Evolutionary conservation across 2,888 invertebrate species (phyloP).

Genomic region (Pemphredon lugubris): DNA sequence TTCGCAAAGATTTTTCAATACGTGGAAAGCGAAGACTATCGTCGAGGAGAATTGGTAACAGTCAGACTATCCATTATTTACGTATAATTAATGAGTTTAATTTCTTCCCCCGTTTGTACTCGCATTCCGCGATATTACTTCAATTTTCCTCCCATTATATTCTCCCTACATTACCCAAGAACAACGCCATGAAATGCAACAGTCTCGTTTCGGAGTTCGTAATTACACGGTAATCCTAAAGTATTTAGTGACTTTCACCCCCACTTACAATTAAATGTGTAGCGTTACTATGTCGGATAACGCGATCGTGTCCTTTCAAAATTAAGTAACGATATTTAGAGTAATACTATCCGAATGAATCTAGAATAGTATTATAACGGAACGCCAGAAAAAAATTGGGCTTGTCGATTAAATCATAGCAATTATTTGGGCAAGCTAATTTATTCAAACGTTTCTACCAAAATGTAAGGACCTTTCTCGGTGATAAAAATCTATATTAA

Average conservation of each 20-base stretch:
- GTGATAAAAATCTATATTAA: too few species aligned
- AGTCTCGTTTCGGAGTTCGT: conserved; percentile 37
- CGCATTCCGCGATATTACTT: conserved; percentile 27
- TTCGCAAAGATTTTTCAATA: too few species aligned
- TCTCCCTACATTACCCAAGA: conserved; percentile 32
- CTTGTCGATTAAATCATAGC: too few species aligned
- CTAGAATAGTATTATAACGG: too few species aligned
- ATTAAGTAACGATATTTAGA: conserved; percentile 19
- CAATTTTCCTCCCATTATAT: conserved; percentile 4
- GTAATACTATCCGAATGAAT: too few species aligned
- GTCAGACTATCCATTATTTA: too few species aligned
- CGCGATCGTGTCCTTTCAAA: not conserved
- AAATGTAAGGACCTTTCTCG: too few species aligned
- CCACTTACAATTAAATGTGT: not conserved
- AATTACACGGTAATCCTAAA: conserved; percentile 50
- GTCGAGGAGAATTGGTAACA: too few species aligned
- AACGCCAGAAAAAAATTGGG: too few species aligned
- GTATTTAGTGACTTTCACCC: conserved; percentile 17
- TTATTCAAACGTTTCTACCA: too few species aligned
- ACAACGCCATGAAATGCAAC: conserved; percentile 17
- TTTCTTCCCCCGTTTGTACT: conserved; percentile 19
- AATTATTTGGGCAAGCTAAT: too few species aligned
- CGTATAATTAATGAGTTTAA: conserved; percentile 7
- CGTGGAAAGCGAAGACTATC: too few species aligned
- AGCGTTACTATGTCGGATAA: conserved; percentile 11